phyloP scores from a whole-genome alignment of 2,888 invertebrate genomes.

The Drosophila cognata region DNA sequence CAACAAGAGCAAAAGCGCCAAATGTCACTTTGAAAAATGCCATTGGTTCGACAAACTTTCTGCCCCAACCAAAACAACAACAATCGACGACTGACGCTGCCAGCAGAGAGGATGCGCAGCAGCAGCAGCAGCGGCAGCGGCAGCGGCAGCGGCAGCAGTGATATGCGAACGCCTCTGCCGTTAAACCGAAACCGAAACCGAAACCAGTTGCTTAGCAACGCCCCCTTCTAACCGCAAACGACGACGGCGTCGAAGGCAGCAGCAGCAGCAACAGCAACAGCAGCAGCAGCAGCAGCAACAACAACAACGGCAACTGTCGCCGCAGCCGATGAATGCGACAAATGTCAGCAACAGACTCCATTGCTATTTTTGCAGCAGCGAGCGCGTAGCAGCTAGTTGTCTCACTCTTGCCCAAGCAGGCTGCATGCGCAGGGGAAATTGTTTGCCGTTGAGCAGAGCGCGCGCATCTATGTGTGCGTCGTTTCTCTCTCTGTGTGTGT shows the following conservation, averaged over 20 bases:
- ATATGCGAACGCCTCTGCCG: constrained; percentile 54
- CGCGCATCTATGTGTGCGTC: constrained; percentile 23
- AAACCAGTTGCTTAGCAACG: constrained; percentile 85
- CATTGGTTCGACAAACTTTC: constrained; percentile 81
- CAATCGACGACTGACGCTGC: constrained; percentile 30
- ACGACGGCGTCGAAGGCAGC: constrained; percentile 14
- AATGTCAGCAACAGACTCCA: constrained; percentile 83
- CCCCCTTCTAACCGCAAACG: constrained; percentile 83
- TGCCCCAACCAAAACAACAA: constrained; percentile 53
- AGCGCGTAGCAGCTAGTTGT: constrained; percentile 46
- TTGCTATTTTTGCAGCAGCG: constrained; percentile 71
- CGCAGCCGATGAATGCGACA: constrained; percentile 62
- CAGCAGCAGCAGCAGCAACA: constrained; percentile 17
- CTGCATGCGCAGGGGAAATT: constrained; percentile 48
- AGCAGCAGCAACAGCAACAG: constrained; percentile 5
- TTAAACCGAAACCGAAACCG: constrained; percentile 50
- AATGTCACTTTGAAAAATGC: constrained; percentile 84
- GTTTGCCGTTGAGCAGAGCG: constrained; percentile 57
- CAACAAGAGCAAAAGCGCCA: constrained; percentile 78
- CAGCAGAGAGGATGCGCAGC: constrained; percentile 39
- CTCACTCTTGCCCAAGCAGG: constrained; percentile 51
- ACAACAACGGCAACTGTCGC: constrained; percentile 46
- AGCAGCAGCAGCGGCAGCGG: constrained; percentile 24
- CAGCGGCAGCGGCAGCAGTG: constrained; percentile 28
- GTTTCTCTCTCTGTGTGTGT: constrained; percentile 3